Evolutionary conservation across 2,888 invertebrate genomes (phyloP).

Genomic region (Napeogenes inachia): DNA sequence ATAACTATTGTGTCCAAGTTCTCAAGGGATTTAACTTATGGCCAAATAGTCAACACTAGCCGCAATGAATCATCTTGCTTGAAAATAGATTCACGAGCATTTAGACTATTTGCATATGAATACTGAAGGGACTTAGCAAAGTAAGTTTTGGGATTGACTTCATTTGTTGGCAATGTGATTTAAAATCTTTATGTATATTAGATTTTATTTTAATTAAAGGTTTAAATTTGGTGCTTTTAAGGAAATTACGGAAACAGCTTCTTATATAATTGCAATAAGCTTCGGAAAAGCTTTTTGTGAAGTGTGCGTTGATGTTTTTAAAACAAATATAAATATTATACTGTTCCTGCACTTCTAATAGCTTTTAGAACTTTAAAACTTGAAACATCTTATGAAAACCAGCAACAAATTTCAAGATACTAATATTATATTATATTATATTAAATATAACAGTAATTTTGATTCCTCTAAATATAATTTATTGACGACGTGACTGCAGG

Average conservation of each 20-base stretch:
- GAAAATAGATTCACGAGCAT: conserved; percentile 42
- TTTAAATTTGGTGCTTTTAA: not conserved
- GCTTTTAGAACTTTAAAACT: no score
- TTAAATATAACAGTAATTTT: conserved; percentile 18
- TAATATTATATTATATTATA: no score
- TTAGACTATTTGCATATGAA: conserved; percentile 63
- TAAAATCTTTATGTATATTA: conserved; percentile 32
- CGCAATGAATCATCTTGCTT: conserved; percentile 31
- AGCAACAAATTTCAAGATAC: no score
- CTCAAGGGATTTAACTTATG: conserved; percentile 50
- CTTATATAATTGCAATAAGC: no score
- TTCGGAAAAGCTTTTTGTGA: no score
- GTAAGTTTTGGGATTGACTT: conserved; percentile 46
- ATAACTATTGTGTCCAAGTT: conserved; percentile 36
- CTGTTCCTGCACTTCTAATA: no score
- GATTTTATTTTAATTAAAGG: not conserved
- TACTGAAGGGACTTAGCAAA: conserved; percentile 48
- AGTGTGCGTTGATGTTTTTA: no score
- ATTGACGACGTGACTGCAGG: no score
- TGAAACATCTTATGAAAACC: no score
- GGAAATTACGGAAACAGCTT: no score
- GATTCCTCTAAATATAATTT: conserved; percentile 10
- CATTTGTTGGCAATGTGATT: conserved; percentile 17
- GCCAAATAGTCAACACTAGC: conserved; percentile 44
- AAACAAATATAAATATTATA: no score